These are phyloP conservation scores for Gryllus bimaculatus DNA, from an alignment of 1,140 invertebrate species.

Conservation along the genomic window DNA sequence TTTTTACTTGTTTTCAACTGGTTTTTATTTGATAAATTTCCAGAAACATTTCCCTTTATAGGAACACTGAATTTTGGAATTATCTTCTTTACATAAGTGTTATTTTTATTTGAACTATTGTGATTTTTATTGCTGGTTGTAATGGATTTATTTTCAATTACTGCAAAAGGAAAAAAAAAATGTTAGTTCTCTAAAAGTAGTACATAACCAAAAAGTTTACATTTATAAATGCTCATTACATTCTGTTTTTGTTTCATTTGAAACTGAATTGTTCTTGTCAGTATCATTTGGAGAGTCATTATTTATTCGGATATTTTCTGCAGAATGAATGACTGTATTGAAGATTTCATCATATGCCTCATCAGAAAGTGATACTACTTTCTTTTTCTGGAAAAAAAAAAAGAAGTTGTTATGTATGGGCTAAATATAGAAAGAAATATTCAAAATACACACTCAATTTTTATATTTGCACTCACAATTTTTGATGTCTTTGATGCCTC, in stretches of 20 bases:
- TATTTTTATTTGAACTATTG: background rate
- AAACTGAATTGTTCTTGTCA: too few species aligned
- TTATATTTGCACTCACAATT: too few species aligned
- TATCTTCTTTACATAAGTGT: background rate
- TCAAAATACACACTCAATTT: too few species aligned
- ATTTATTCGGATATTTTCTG: background rate
- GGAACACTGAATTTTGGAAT: background rate
- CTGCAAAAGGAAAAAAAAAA: too few species aligned
- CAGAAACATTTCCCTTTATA: background rate
- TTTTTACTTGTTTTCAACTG: background rate
- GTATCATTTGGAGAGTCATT: background rate
- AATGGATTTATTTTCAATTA: too few species aligned
- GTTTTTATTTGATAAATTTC: background rate
- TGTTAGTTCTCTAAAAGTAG: too few species aligned
- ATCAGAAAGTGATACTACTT: background rate
- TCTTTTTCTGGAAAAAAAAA: background rate
- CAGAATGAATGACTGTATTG: background rate
- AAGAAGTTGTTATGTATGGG: background rate
- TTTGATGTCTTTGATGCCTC: too few species aligned
- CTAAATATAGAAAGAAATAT: too few species aligned
- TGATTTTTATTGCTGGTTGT: too few species aligned
- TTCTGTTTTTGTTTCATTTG: too few species aligned
- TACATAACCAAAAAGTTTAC: too few species aligned
- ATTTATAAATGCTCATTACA: too few species aligned
- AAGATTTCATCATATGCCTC: background rate